Base-by-base conservation (phyloP, 2,797 vertebrate genomes). In the Coendou prehensilis region DNA sequence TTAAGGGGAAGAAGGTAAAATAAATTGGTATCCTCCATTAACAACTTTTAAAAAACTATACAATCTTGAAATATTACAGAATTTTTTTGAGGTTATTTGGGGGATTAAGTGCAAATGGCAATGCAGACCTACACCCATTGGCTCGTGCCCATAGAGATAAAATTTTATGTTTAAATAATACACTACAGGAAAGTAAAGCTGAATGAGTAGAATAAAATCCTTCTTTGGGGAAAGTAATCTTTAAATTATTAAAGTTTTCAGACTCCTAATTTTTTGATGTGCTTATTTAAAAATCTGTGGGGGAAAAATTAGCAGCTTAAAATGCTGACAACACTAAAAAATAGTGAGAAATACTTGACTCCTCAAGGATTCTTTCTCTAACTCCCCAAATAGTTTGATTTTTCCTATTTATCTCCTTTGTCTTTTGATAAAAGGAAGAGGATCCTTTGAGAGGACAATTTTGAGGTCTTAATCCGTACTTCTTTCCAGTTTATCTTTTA, bases 401-500 rank as follows among this genome's bases (percentile, higher is more conserved):
- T 97, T 93, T 52, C 33, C 63, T 61, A 33, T 92, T 94, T 96
- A 90, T 95, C 85, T 85, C 81, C 91, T 97, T 94, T 94, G 91
- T 94, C 81, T 96, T 96, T 88, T 83, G 91, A 92, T 96, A 81
- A 93, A 95, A 96, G 83, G 79, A 89, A 71, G 78, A 84, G 78
- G 94, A 64, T 85, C 85, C 95, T 96, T 69, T 83, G 96, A 95
- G 95, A 96, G 93, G 87, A 71, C 89, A 94, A 56, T 94, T 96
- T 90, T 96, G 96, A 97, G 96, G 93, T 98, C 93, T 98, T 97
- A 97, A 97, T 98, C 96, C 93, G 97, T 85, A 71, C 83, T 93
- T 84, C 82, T 93, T 91, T 93, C 69, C 80, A 57, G 64, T 84
- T 96, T 97, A 93, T 93, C 96, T 97, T 96, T 96, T 96, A 93